Percentiles rank a stretch among this genome's conserved stretches.
Conservation (phyloP, 2,888 invertebrate species). For the Camptogramma bilineatum region DNA sequence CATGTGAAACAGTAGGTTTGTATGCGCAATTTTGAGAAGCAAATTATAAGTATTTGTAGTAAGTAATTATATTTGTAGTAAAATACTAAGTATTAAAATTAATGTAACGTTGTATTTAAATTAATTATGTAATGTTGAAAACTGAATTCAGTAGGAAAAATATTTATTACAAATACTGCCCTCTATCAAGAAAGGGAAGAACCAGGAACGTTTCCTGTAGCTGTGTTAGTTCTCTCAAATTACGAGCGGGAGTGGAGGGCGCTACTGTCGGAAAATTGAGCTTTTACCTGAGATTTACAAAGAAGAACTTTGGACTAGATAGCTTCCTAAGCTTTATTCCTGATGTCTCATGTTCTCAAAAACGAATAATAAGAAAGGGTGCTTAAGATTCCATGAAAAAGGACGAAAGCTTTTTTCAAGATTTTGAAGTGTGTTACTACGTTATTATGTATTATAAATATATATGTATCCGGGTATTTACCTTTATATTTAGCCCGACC, state of each 20-base stretch:
- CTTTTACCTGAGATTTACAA: not conserved
- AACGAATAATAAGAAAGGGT: not conserved
- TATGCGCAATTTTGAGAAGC: too few relatives aligned
- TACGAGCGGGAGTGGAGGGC: slow-evolving; percentile 60
- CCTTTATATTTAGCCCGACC: too few relatives aligned
- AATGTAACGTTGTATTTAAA: too few relatives aligned
- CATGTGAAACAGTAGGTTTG: too few relatives aligned
- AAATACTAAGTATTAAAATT: too few relatives aligned
- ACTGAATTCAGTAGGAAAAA: not conserved
- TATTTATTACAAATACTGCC: slow-evolving; percentile 54
- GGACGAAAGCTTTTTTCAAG: not conserved
- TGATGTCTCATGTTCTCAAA: not conserved
- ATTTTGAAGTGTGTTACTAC: not conserved
- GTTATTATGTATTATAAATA: too few relatives aligned
- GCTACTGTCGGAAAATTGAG: slow-evolving; percentile 44
- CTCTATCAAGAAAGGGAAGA: slow-evolving; percentile 56
- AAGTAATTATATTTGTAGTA: too few relatives aligned
- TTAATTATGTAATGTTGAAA: not conserved
- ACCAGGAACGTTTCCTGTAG: slow-evolving; percentile 60
- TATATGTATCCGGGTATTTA: too few relatives aligned
- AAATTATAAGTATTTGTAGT: too few relatives aligned
- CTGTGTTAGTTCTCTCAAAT: slow-evolving; percentile 56
- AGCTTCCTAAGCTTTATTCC: not conserved
- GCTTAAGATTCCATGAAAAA: not conserved
- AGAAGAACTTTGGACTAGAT: not conserved